Evolutionary conservation across 2,113 vertebrate species (phyloP).

Genomic region (Perca fluviatilis): DNA sequence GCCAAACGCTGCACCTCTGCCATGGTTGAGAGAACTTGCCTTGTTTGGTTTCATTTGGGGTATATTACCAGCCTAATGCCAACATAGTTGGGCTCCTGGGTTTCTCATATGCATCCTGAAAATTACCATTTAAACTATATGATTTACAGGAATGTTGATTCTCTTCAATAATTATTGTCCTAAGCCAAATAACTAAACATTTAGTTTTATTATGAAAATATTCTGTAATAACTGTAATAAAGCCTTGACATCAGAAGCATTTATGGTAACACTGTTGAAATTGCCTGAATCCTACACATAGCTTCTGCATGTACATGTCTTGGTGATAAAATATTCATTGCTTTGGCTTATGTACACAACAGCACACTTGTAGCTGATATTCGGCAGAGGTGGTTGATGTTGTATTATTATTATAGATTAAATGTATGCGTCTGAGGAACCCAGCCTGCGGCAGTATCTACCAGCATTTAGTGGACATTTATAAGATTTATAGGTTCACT

Average conservation of each 20-base stretch:
- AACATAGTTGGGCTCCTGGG: constrained; percentile 11
- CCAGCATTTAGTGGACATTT: constrained; percentile 1
- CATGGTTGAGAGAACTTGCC: background rate
- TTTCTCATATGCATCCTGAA: constrained; percentile 29
- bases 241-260: background rate
- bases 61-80: background rate
- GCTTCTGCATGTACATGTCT: constrained; percentile 13
- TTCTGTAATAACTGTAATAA: background rate
- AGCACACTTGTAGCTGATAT: constrained; percentile 35
- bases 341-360: background rate
- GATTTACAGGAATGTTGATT: constrained; percentile 21
- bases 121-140: background rate
- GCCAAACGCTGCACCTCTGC: constrained; percentile 1
- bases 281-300: constrained; percentile 5
- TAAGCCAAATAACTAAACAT: background rate
- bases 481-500: background rate
- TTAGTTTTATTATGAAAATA: background rate
- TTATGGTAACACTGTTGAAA: background rate
- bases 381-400: constrained; percentile 24
- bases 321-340: background rate
- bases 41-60: background rate
- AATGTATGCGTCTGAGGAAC: constrained; percentile 33
- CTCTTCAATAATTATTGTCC: background rate
- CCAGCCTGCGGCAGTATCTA: constrained; percentile 1
- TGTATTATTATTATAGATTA: background rate